Conservation (phyloP, 2,888 invertebrate genomes). For the Geophilus truncorum region DNA sequence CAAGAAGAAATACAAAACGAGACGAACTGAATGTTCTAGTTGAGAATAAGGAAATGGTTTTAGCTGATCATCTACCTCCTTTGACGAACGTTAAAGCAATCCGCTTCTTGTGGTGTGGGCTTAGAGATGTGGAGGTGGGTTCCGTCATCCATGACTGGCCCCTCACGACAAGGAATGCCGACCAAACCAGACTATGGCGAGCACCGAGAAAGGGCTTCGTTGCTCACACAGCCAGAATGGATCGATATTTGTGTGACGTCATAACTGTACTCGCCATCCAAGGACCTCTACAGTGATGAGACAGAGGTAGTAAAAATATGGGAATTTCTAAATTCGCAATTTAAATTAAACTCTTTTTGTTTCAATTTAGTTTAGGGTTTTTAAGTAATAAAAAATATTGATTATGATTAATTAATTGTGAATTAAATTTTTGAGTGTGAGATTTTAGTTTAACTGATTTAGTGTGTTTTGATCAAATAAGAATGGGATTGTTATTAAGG, state of each 20-base stretch:
- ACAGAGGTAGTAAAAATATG: not conserved
- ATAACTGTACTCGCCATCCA: not conserved
- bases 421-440: too few relatives aligned
- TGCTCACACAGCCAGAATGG: not conserved
- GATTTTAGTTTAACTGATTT: not conserved
- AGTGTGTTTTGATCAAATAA: not conserved
- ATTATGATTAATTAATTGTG: too few relatives aligned
- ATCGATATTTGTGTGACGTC: not conserved
- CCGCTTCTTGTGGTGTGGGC: not conserved
- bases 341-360: too few relatives aligned
- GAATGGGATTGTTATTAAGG: too few relatives aligned
- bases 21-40: not conserved
- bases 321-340: not conserved
- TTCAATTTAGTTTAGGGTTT: too few relatives aligned
- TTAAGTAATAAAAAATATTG: too few relatives aligned
- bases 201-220: constrained; percentile 7
- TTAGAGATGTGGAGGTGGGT: not conserved
- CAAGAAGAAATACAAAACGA: not conserved
- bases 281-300: constrained; percentile 17
- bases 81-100: not conserved
- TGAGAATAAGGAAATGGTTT: constrained; percentile 2
- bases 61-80: not conserved
- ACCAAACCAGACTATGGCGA: not conserved
- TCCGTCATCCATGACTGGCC: constrained; percentile 24
- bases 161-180: constrained; percentile 5